Conservation (phyloP, 2,888 invertebrate species). For the Acronicta alni region DNA sequence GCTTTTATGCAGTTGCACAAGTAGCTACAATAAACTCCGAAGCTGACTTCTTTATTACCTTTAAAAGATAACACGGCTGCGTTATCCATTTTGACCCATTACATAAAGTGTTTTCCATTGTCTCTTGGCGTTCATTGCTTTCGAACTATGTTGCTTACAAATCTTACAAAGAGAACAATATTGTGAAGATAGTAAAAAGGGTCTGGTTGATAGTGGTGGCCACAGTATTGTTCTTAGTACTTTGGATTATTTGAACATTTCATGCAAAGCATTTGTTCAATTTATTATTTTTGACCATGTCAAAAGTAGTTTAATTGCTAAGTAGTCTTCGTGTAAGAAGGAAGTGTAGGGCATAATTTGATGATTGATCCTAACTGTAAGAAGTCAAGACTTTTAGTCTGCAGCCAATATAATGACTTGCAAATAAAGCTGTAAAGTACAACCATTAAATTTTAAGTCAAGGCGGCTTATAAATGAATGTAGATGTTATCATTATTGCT, state of each 20-base stretch:
- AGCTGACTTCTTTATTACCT: conserved; percentile 82
- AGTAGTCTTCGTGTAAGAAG: neutral
- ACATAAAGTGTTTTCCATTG: conserved; percentile 81
- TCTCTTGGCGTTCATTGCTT: conserved; percentile 65
- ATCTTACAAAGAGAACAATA: conserved; percentile 49
- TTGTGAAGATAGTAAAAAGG: conserved; percentile 40
- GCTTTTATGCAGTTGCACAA: conserved; percentile 71
- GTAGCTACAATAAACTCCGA: conserved; percentile 74
- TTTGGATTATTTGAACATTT: neutral
- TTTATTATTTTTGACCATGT: neutral
- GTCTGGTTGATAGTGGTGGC: conserved; percentile 14
- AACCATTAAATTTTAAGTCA: conserved; percentile 49
- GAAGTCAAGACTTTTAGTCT: conserved; percentile 29
- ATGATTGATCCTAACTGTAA: conserved; percentile 17
- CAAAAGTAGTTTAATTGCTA: neutral
- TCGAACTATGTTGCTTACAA: conserved; percentile 50
- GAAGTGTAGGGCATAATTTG: conserved; percentile 16
- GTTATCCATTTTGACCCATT: conserved; percentile 82
- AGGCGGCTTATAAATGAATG: conserved; percentile 48
- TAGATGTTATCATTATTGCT: conserved; percentile 58
- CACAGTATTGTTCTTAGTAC: conserved; percentile 18
- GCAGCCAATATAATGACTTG: conserved; percentile 36
- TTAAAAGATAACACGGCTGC: conserved; percentile 77
- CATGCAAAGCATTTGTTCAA: neutral
- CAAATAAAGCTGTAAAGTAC: conserved; percentile 44